phyloP scores from a whole-genome alignment of 2,113 vertebrate genomes.

The Chlorocebus sabaeus region DNA sequence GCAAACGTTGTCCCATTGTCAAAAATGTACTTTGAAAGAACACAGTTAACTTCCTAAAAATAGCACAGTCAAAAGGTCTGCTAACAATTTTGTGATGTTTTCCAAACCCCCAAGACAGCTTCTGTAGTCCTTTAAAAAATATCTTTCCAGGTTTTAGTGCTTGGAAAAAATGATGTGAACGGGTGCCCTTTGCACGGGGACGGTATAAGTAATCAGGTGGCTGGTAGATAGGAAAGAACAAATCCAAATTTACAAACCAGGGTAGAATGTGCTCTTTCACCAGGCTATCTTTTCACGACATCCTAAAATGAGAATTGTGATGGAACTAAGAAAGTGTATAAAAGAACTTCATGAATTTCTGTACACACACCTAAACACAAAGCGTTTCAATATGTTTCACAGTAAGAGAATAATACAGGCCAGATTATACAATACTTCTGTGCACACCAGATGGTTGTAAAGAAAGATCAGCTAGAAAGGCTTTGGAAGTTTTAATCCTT shows the following conservation, averaged over 20 bases:
- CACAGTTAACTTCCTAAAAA: constrained; percentile 77
- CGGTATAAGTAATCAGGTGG: constrained; percentile 52
- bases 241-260: constrained; percentile 52
- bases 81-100: constrained; percentile 66
- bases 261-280: constrained; percentile 37
- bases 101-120: constrained; percentile 68
- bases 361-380: constrained; percentile 63
- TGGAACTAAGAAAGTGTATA: not conserved
- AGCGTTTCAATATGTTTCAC: constrained; percentile 65
- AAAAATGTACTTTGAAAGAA: constrained; percentile 70
- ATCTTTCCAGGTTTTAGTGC: constrained; percentile 73
- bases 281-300: constrained; percentile 10
- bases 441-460: not conserved
- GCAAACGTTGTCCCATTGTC: constrained; percentile 67
- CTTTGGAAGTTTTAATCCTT: constrained; percentile 10
- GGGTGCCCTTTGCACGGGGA: constrained; percentile 61
- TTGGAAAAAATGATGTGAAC: constrained; percentile 75
- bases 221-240: constrained; percentile 71
- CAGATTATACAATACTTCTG: constrained; percentile 49
- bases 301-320: constrained; percentile 15
- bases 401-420: constrained; percentile 50
- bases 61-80: constrained; percentile 62
- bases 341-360: constrained; percentile 61
- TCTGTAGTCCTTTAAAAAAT: constrained; percentile 65
- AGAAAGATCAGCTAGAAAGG: not conserved